These are phyloP conservation scores for Goniozus legneri DNA, from an alignment of 1,140 invertebrate genomes.

Conservation along the genomic window DNA sequence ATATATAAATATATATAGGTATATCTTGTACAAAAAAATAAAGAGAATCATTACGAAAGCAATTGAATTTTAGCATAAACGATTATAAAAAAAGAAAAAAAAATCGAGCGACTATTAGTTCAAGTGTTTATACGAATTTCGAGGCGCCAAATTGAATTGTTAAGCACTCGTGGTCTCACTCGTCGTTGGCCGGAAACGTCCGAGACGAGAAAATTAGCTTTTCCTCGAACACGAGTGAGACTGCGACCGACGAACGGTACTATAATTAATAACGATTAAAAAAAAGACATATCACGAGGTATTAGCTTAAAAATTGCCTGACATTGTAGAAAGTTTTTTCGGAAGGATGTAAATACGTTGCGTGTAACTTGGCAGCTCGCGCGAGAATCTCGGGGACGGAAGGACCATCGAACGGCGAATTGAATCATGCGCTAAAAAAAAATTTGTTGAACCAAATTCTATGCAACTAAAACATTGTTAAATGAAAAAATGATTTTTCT, in stretches of 20 bases:
- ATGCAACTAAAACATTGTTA: too few species aligned
- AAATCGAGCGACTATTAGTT: conserved; percentile 43
- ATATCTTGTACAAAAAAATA: too few species aligned
- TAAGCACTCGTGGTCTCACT: conserved; percentile 43
- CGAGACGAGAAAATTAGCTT: background rate
- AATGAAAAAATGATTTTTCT: too few species aligned
- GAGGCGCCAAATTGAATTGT: conserved; percentile 51
- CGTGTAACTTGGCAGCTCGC: conserved; percentile 47
- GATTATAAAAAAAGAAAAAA: too few species aligned
- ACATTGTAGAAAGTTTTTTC: conserved; percentile 50
- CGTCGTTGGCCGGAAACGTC: too few species aligned
- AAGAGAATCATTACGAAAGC: too few species aligned
- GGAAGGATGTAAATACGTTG: conserved; percentile 44
- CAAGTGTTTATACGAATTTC: conserved; percentile 45
- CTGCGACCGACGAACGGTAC: conserved; percentile 43
- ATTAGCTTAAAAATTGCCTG: conserved; percentile 53
- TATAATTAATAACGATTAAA: conserved; percentile 34
- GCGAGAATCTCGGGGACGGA: too few species aligned
- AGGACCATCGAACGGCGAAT: too few species aligned
- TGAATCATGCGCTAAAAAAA: too few species aligned
- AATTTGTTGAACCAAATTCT: too few species aligned
- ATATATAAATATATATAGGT: too few species aligned
- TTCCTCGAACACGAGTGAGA: conserved; percentile 30
- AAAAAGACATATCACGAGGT: conserved; percentile 53
- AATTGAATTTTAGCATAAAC: too few species aligned